Percentiles rank a stretch among this genome's conserved stretches.
Conservation (phyloP, 2,113 vertebrate genomes). For the Hemiprocne comata region DNA sequence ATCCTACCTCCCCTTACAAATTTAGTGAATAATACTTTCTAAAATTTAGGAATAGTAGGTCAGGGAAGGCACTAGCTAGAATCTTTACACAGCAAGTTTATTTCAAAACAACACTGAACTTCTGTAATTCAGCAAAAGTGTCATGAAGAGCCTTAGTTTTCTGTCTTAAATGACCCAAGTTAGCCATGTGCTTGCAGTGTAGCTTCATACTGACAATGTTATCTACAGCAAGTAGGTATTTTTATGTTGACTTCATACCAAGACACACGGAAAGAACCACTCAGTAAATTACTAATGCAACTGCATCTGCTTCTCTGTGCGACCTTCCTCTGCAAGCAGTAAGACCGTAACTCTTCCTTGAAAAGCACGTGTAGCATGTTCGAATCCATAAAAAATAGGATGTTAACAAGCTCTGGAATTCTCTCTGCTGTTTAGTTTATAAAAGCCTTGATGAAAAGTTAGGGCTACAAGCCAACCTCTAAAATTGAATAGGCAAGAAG, state of each 20-base stretch:
- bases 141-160: neutral
- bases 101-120: neutral
- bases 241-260: neutral
- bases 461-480: neutral
- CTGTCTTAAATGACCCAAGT: neutral
- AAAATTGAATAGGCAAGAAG: neutral
- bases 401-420: neutral
- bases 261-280: neutral
- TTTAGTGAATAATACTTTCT: neutral
- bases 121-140: neutral
- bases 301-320: neutral
- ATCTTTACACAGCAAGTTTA: neutral
- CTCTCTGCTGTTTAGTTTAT: neutral
- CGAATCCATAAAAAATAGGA: neutral
- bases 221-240: neutral
- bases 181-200: neutral
- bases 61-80: neutral
- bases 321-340: neutral
- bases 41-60: neutral
- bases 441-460: neutral
- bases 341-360: neutral
- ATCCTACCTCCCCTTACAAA: neutral
- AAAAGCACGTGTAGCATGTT: neutral
- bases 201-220: neutral
- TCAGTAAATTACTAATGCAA: neutral